A percentile compares a stretch with the other conserved stretches of the same genome.
phyloP scores from a whole-genome alignment of 2,797 vertebrate genomes.

The Iguana delicatissima region DNA sequence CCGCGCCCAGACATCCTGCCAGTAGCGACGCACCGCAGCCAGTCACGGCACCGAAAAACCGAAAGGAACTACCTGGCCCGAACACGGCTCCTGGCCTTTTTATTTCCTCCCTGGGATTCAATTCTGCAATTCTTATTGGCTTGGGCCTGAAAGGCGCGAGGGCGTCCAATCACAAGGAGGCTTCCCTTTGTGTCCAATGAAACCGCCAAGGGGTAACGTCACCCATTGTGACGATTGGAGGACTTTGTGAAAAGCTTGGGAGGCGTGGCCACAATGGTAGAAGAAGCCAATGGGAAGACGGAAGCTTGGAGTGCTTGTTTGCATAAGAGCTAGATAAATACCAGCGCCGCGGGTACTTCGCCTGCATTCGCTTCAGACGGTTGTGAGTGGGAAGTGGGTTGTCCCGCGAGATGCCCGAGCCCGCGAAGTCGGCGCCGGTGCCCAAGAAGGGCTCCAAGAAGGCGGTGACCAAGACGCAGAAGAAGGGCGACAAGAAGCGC shows the following conservation, averaged over 20 bases:
- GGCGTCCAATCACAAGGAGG: too few species aligned
- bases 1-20: slow-evolving; percentile 88
- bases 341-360: fast-evolving
- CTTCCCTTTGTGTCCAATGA: neutral
- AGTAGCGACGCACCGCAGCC: fast-evolving
- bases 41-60: fast-evolving
- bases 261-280: fast-evolving
- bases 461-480: neutral
- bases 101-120: neutral
- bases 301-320: neutral
- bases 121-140: neutral
- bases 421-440: neutral
- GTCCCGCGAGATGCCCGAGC: neutral
- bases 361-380: too few species aligned
- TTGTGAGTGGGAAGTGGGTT: fast-evolving
- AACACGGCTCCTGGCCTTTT: fast-evolving
- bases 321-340: neutral
- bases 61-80: fast-evolving
- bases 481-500: neutral
- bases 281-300: neutral
- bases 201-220: neutral
- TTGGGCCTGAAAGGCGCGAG: fast-evolving
- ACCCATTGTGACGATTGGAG: neutral
- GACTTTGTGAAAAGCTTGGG: neutral
- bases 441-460: neutral